Conservation (phyloP, 2,113 vertebrate species). For the Carassius auratus region DNA sequence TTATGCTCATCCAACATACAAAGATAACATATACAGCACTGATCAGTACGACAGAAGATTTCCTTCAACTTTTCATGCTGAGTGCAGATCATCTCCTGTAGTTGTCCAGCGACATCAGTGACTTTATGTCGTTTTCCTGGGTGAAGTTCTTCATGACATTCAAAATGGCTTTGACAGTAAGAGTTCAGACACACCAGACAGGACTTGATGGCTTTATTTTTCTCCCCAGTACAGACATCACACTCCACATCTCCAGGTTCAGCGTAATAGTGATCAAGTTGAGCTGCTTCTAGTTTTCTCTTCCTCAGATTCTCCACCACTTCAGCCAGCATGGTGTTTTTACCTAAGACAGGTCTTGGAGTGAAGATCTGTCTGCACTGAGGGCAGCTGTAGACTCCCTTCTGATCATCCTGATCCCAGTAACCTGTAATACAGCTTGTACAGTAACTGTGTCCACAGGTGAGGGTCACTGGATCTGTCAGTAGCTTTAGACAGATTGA, state of each 20-base stretch:
- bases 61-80: not conserved
- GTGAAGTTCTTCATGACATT: not conserved
- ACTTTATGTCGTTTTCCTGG: not conserved
- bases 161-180: not conserved
- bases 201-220: not conserved
- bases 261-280: accelerated
- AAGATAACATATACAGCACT: not conserved
- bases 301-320: not conserved
- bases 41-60: not conserved
- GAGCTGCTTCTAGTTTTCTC: not conserved
- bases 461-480: not conserved
- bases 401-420: not conserved
- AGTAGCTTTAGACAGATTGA: not conserved
- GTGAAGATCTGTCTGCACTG: not conserved
- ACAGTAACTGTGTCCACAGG: not conserved
- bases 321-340: not conserved
- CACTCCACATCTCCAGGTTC: not conserved
- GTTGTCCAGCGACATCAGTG: not conserved
- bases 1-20: not conserved
- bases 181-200: not conserved
- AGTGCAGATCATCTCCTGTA: not conserved
- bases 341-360: not conserved
- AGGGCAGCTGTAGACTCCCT: not conserved
- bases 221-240: not conserved
- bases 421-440: not conserved